Evolutionary conservation across 2,888 invertebrate species (phyloP).

Genomic region (Anoplius nigerrimus): DNA sequence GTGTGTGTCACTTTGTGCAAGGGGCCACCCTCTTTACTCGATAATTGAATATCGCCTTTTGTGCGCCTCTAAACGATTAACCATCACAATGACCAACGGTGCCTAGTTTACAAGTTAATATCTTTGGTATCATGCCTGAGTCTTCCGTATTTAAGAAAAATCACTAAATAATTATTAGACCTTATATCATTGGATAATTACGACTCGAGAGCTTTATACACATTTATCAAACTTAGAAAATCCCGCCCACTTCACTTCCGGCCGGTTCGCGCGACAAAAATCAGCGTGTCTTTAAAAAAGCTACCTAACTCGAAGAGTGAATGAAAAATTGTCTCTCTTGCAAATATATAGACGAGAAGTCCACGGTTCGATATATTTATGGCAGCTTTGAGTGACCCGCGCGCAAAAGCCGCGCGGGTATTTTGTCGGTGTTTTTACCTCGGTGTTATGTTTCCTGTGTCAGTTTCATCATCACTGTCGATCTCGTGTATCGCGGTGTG

Average conservation of each 20-base stretch:
- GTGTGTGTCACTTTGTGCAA: conserved; percentile 45
- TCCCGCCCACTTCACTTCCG: conserved; percentile 3
- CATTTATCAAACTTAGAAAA: conserved; percentile 40
- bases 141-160: conserved; percentile 59
- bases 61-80: conserved; percentile 68
- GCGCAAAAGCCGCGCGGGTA: conserved; percentile 40
- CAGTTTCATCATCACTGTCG: too few relatives aligned
- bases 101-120: conserved; percentile 66
- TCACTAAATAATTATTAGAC: conserved; percentile 44
- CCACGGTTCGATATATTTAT: conserved; percentile 45
- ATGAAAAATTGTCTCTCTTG: conserved; percentile 18
- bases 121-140: conserved; percentile 75
- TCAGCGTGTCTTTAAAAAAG: conserved; percentile 42
- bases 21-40: conserved; percentile 33
- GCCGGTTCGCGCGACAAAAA: conserved; percentile 22
- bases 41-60: conserved; percentile 57
- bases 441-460: not conserved
- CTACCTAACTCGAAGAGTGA: conserved; percentile 31
- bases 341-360: conserved; percentile 30
- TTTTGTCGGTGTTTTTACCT: conserved; percentile 10
- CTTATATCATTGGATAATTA: conserved; percentile 33
- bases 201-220: conserved; percentile 12
- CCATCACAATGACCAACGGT: conserved; percentile 68
- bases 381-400: conserved; percentile 51
- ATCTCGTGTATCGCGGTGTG: too few relatives aligned